These are phyloP conservation scores for Coenobita brevimanus DNA, from an alignment of 1,140 invertebrate genomes.

Conservation along the genomic window DNA sequence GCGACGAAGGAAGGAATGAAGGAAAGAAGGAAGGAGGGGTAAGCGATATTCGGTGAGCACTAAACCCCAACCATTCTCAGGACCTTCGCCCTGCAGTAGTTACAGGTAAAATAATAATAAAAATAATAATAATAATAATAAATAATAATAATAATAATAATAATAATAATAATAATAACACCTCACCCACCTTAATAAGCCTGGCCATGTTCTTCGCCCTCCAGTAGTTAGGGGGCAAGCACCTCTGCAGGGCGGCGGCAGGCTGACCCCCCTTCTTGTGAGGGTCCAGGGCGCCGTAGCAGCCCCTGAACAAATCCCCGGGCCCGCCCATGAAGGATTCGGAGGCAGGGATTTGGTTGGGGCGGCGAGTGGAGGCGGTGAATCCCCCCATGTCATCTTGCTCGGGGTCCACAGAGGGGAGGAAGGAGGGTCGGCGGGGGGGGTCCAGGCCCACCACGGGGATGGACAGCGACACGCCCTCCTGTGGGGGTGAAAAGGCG, in stretches of 20 bases:
- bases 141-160: too few species aligned
- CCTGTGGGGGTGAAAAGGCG: constrained; percentile 10
- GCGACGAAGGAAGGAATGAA: too few species aligned
- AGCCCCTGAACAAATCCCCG: constrained; percentile 37
- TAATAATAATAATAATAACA: not conserved
- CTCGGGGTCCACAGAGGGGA: constrained; percentile 5
- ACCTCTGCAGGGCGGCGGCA: constrained; percentile 65
- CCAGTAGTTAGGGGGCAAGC: constrained; percentile 77
- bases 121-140: too few species aligned
- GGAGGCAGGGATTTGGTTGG: constrained; percentile 26
- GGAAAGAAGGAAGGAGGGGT: too few species aligned
- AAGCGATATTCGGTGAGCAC: too few species aligned
- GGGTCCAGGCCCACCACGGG: constrained; percentile 5
- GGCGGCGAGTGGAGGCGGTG: constrained; percentile 9
- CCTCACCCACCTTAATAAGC: constrained; percentile 76
- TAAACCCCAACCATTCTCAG: too few species aligned
- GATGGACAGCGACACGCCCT: constrained; percentile 27
- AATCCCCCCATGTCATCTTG: constrained; percentile 13
- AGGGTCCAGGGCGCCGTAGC: constrained; percentile 50
- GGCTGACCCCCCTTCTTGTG: constrained; percentile 49
- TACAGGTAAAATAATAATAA: too few species aligned
- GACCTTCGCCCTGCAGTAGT: too few species aligned
- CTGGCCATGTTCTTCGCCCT: constrained; percentile 77
- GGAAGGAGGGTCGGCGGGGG: constrained; percentile 43
- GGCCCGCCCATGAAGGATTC: constrained; percentile 47